A percentile compares a stretch with the other conserved stretches of the same genome.
Conservation (phyloP, 2,113 vertebrate genomes). For the Plecturocebus donacophilus region DNA sequence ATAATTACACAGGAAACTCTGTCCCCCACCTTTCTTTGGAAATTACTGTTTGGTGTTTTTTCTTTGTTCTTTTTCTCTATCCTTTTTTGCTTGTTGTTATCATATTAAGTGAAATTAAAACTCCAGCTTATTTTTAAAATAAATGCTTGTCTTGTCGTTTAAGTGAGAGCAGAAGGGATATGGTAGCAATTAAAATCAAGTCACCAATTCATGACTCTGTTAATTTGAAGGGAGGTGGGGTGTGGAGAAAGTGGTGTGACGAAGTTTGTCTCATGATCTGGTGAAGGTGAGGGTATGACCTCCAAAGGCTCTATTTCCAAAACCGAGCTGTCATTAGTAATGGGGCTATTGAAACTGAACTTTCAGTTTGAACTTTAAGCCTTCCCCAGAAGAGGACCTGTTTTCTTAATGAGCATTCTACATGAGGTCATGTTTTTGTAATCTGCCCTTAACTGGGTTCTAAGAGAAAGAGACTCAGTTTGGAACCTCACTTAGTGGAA, state of each 20-base stretch:
- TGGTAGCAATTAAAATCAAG: conserved; percentile 81
- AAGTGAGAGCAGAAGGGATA: conserved; percentile 45
- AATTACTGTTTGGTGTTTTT: not conserved
- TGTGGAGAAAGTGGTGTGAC: conserved; percentile 45
- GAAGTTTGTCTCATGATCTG: conserved; percentile 40
- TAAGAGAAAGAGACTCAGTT: conserved; percentile 55
- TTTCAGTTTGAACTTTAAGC: conserved; percentile 81
- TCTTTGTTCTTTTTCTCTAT: not conserved
- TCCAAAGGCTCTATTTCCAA: conserved; percentile 73
- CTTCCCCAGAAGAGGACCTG: conserved; percentile 74
- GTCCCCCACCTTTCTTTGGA: not conserved
- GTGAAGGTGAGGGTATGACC: conserved; percentile 78
- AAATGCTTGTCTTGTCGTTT: not conserved
- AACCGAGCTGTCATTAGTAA: conserved; percentile 80
- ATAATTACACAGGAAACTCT: not conserved
- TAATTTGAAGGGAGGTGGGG: conserved; percentile 67
- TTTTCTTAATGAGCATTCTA: conserved; percentile 80
- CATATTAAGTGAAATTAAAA: not conserved
- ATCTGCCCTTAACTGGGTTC: conserved; percentile 80
- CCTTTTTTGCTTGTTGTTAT: not conserved
- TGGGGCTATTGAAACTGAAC: conserved; percentile 73
- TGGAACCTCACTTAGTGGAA: conserved; percentile 63
- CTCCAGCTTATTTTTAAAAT: not conserved
- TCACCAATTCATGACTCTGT: conserved; percentile 54
- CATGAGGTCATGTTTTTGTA: conserved; percentile 80